A percentile compares a stretch with the other conserved stretches of the same genome.
These are phyloP conservation scores for Helicorthomorpha holstii DNA, from an alignment of 1,140 invertebrate species.

Conservation along the genomic window DNA sequence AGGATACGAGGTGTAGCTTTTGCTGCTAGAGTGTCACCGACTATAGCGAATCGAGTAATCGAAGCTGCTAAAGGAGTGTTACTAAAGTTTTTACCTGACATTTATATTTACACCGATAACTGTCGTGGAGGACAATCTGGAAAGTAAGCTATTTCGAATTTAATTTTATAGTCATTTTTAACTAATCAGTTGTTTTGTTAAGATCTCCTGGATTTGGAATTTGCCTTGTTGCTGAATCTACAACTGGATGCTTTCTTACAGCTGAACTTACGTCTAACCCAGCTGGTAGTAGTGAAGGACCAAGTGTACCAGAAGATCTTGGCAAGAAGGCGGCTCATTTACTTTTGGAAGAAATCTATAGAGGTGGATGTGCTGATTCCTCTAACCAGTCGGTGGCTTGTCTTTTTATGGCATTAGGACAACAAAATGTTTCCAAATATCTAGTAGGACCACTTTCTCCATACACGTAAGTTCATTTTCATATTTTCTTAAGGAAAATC, in stretches of 20 bases:
- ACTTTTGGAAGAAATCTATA: constrained; percentile 77
- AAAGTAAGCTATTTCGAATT: constrained; percentile 19
- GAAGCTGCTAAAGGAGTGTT: constrained; percentile 81
- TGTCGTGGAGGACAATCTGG: constrained; percentile 65
- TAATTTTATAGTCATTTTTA: neutral
- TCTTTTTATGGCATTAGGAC: constrained; percentile 81
- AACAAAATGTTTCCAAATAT: constrained; percentile 90
- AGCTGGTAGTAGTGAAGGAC: constrained; percentile 28
- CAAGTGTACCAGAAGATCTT: constrained; percentile 68
- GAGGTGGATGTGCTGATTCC: constrained; percentile 83
- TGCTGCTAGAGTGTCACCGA: constrained; percentile 74
- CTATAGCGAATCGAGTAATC: constrained; percentile 76
- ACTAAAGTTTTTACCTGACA: constrained; percentile 80
- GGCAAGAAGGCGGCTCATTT: constrained; percentile 60
- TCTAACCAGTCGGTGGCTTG: constrained; percentile 66
- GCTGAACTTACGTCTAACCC: constrained; percentile 34
- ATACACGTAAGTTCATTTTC: constrained; percentile 36
- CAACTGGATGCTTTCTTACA: constrained; percentile 53
- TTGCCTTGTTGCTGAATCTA: constrained; percentile 79
- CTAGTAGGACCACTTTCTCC: constrained; percentile 49
- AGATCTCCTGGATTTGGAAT: constrained; percentile 67
- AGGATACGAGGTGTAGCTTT: constrained; percentile 77
- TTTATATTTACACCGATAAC: constrained; percentile 89
- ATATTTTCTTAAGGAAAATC: neutral
- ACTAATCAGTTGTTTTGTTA: constrained; percentile 1